Conservation (phyloP, 2,888 invertebrate genomes). For the Meandrusa payeni region DNA sequence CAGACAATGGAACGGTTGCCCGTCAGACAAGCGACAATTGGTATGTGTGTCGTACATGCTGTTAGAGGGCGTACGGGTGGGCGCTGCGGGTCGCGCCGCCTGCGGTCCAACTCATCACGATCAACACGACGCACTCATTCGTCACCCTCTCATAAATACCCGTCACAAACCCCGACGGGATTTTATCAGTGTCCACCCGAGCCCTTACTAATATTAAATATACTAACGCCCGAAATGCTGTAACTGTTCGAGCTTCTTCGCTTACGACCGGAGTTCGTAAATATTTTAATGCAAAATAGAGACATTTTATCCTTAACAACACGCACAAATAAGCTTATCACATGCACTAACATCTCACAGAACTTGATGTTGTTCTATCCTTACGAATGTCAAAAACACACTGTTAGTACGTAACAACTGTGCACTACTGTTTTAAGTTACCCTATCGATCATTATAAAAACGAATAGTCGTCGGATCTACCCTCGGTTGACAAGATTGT, state of each 20-base stretch:
- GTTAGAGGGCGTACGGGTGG: constrained; percentile 73
- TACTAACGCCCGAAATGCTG: constrained; percentile 49
- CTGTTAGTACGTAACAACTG: constrained; percentile 16
- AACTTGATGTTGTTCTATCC: constrained; percentile 29
- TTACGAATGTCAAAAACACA: constrained; percentile 15
- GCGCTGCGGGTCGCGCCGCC: constrained; percentile 51
- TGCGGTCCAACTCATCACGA: constrained; percentile 31
- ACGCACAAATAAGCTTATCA: constrained; percentile 53
- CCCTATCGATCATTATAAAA: no score
- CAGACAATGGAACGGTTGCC: constrained; percentile 82
- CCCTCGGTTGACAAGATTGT: constrained; percentile 11
- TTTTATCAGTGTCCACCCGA: constrained; percentile 69
- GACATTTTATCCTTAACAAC: constrained; percentile 58
- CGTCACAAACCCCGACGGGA: constrained; percentile 45
- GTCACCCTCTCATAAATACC: constrained; percentile 34
- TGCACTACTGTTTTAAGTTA: constrained; percentile 6
- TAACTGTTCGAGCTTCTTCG: constrained; percentile 36
- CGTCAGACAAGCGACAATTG: constrained; percentile 82
- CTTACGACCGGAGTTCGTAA: constrained; percentile 48
- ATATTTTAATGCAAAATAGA: constrained; percentile 56
- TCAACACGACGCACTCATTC: constrained; percentile 12
- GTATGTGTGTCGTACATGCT: constrained; percentile 79
- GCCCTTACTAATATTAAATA: constrained; percentile 34
- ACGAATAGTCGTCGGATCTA: constrained; percentile 9
- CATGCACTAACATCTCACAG: constrained; percentile 65